These are phyloP conservation scores for Nephila pilipes DNA, from an alignment of 1,140 invertebrate genomes.

Conservation along the genomic window DNA sequence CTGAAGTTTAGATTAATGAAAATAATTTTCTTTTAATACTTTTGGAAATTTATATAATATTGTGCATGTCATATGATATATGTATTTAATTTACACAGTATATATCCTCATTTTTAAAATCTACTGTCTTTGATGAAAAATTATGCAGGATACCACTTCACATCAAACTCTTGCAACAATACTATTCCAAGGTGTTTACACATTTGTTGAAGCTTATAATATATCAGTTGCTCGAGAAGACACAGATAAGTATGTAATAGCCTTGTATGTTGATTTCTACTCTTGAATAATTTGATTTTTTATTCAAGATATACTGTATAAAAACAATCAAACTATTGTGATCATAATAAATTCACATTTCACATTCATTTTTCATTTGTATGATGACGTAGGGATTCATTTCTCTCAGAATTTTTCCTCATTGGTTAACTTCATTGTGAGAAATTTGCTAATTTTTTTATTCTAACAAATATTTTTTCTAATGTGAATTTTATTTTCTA, in stretches of 20 bases:
- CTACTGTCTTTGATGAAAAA: constrained; percentile 9
- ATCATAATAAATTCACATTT: too few relatives aligned
- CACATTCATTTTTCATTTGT: too few relatives aligned
- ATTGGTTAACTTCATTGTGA: too few relatives aligned
- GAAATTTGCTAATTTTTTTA: not conserved
- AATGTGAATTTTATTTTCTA: too few relatives aligned
- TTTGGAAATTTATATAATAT: not conserved
- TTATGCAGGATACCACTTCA: constrained; percentile 88
- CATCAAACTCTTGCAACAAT: constrained; percentile 87
- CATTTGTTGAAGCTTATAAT: constrained; percentile 93
- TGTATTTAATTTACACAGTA: too few relatives aligned
- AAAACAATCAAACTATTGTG: too few relatives aligned
- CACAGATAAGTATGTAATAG: constrained; percentile 86
- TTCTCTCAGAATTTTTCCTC: too few relatives aligned
- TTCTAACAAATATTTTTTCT: too few relatives aligned
- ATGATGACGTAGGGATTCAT: too few relatives aligned
- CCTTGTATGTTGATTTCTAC: not conserved
- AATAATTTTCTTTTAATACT: not conserved
- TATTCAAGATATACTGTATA: too few relatives aligned
- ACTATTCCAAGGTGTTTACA: constrained; percentile 90
- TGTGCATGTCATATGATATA: not conserved
- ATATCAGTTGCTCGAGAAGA: constrained; percentile 95
- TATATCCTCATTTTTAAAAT: constrained; percentile 9
- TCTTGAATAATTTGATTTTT: too few relatives aligned
- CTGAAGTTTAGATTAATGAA: too few relatives aligned